Evolutionary conservation across 2,888 invertebrate species (phyloP).

Genomic region (Diachrysia chrysitis): DNA sequence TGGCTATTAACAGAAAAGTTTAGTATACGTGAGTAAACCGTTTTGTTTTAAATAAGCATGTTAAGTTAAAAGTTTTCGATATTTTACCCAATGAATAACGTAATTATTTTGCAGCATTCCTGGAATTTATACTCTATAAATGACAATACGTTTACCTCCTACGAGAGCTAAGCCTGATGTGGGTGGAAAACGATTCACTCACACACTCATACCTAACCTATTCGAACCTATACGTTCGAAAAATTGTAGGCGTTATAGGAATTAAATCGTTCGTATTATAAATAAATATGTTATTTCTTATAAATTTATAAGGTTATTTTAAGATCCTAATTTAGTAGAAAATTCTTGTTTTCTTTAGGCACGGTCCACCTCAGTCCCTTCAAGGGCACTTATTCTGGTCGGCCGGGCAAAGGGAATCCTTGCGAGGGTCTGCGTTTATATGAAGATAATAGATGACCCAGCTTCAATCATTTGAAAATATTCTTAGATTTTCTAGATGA

Average conservation of each 20-base stretch:
- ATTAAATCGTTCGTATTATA: not conserved
- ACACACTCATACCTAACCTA: too few relatives aligned
- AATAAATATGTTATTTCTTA: not conserved
- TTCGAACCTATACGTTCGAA: not conserved
- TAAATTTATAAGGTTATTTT: not conserved
- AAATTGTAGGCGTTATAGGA: not conserved
- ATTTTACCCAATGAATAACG: not conserved
- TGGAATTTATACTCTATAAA: not conserved
- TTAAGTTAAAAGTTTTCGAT: too few relatives aligned
- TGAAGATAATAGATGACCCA: slow-evolving; percentile 4
- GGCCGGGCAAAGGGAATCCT: slow-evolving; percentile 4
- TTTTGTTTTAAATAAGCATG: too few relatives aligned
- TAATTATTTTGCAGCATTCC: not conserved
- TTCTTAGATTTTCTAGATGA: slow-evolving; percentile 4
- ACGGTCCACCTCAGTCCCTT: slow-evolving; percentile 4
- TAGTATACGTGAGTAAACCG: too few relatives aligned
- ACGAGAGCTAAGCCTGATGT: not conserved
- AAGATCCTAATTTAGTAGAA: slow-evolving; percentile 4
- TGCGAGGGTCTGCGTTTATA: not conserved
- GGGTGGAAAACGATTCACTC: not conserved
- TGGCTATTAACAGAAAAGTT: too few relatives aligned
- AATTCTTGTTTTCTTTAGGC: slow-evolving; percentile 4
- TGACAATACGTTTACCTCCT: not conserved
- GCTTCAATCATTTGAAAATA: slow-evolving; percentile 3
- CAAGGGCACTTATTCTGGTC: slow-evolving; percentile 4